Conservation (phyloP, 2,888 invertebrate species). For the Amphiduros pacificus region DNA sequence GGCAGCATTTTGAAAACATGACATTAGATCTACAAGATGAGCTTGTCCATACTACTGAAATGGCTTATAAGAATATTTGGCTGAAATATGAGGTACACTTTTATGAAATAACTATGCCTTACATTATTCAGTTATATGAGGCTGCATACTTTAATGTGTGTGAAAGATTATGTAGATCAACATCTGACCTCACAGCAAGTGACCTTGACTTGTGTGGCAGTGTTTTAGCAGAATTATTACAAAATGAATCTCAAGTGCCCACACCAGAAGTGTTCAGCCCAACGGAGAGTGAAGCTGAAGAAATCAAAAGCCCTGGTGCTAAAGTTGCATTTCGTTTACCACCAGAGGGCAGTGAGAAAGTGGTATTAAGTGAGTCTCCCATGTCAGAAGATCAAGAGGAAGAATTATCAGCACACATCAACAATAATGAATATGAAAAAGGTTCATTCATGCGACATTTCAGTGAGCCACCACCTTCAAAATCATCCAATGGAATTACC, state of each 20-base stretch:
- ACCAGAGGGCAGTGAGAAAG: too few relatives aligned
- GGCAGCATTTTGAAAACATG: slow-evolving; percentile 20
- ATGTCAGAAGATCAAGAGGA: too few relatives aligned
- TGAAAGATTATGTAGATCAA: slow-evolving; percentile 24
- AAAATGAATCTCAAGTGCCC: too few relatives aligned
- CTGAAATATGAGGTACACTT: slow-evolving; percentile 45
- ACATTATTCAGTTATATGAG: slow-evolving; percentile 38
- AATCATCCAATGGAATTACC: too few relatives aligned
- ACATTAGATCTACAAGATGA: slow-evolving; percentile 15
- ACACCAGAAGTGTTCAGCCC: background rate
- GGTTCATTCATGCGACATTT: too few relatives aligned
- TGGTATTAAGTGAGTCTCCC: too few relatives aligned
- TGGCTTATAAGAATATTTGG: slow-evolving; percentile 37
- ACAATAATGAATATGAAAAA: too few relatives aligned
- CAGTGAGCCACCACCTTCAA: too few relatives aligned
- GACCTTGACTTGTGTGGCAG: slow-evolving; percentile 26
- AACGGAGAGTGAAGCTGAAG: slow-evolving; percentile 3
- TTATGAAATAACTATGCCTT: slow-evolving; percentile 35
- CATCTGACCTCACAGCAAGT: slow-evolving; percentile 24
- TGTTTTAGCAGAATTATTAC: slow-evolving; percentile 10
- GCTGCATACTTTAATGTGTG: slow-evolving; percentile 33
- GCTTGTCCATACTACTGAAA: slow-evolving; percentile 7
- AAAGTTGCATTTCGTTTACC: too few relatives aligned
- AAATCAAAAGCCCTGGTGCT: too few relatives aligned
- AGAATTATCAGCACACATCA: too few relatives aligned